Percentiles rank a stretch among this genome's conserved stretches.
Conservation (phyloP, 2,113 vertebrate species). For the Cyprichromis sp. region DNA sequence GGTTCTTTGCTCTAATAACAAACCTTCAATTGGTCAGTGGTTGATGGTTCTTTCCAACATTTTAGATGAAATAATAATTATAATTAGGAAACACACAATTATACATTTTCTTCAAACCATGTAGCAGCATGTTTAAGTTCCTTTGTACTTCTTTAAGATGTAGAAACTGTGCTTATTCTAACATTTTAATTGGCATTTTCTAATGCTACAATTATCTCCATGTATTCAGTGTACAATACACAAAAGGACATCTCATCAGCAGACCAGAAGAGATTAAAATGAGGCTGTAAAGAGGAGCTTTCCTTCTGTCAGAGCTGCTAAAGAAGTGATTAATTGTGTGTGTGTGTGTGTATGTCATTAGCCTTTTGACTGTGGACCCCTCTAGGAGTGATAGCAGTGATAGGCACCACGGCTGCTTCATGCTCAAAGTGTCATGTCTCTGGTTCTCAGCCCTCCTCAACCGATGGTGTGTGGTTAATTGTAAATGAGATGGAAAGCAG, state of each 20-base stretch:
- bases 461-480: conserved; percentile 54
- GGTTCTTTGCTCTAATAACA: background rate
- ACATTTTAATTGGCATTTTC: background rate
- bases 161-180: background rate
- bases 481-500: conserved; percentile 1
- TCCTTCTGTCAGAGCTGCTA: background rate
- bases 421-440: conserved; percentile 5
- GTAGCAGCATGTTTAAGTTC: background rate
- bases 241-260: background rate
- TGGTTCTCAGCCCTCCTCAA: conserved; percentile 9
- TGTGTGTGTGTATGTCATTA: conserved; percentile 17
- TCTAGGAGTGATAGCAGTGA: conserved; percentile 44
- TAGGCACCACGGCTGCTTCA: conserved; percentile 2
- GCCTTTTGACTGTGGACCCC: conserved; percentile 46
- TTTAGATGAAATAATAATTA: background rate
- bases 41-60: background rate
- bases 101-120: background rate
- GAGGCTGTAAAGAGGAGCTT: background rate
- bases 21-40: background rate
- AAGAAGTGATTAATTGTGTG: conserved; percentile 39
- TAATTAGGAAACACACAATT: background rate
- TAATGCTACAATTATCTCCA: background rate
- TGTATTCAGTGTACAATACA: background rate
- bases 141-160: background rate
- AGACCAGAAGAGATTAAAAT: background rate